A percentile compares a stretch with the other conserved stretches of the same genome.
Conservation (phyloP, 2,113 vertebrate genomes). For the Callopanchax toddi region DNA sequence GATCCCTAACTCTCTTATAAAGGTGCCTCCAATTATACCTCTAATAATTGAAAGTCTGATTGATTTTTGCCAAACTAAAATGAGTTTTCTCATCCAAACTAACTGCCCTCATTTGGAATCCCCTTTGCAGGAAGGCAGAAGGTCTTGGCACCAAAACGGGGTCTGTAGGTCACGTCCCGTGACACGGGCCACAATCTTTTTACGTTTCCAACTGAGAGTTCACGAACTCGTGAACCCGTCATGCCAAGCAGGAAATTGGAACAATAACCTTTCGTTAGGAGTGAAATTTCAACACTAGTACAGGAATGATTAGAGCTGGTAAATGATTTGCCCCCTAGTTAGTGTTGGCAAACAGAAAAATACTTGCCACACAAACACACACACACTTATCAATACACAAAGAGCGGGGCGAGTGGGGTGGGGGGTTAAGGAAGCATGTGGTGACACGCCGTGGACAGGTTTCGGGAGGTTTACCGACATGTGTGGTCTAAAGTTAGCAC, state of each 20-base stretch:
- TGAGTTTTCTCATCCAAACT: slow-evolving; percentile 48
- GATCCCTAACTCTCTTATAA: neutral
- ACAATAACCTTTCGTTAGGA: slow-evolving; percentile 53
- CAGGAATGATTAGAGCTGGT: slow-evolving; percentile 44
- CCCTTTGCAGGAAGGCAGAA: slow-evolving; percentile 30
- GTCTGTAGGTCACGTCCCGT: slow-evolving; percentile 72
- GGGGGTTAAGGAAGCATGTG: slow-evolving; percentile 62
- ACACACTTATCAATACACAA: slow-evolving; percentile 10
- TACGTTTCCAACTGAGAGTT: slow-evolving; percentile 66
- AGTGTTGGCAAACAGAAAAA: slow-evolving; percentile 48
- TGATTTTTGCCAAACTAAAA: slow-evolving; percentile 54
- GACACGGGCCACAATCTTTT: slow-evolving; percentile 61
- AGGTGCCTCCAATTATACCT: slow-evolving; percentile 28
- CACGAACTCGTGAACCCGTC: slow-evolving; percentile 69
- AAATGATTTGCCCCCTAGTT: slow-evolving; percentile 38
- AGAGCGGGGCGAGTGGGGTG: slow-evolving; percentile 8
- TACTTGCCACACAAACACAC: neutral
- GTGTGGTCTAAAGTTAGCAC: slow-evolving; percentile 77
- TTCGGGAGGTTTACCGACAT: slow-evolving; percentile 68
- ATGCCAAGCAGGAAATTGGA: slow-evolving; percentile 55
- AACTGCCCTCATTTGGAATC: slow-evolving; percentile 68
- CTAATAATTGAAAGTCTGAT: slow-evolving; percentile 58
- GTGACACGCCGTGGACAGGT: slow-evolving; percentile 73
- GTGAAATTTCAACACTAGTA: slow-evolving; percentile 48
- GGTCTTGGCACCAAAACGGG: slow-evolving; percentile 56